A percentile compares a stretch with the other conserved stretches of the same genome.
phyloP scores from a whole-genome alignment of 2,113 vertebrate species.

The Theristicus caerulescens region DNA sequence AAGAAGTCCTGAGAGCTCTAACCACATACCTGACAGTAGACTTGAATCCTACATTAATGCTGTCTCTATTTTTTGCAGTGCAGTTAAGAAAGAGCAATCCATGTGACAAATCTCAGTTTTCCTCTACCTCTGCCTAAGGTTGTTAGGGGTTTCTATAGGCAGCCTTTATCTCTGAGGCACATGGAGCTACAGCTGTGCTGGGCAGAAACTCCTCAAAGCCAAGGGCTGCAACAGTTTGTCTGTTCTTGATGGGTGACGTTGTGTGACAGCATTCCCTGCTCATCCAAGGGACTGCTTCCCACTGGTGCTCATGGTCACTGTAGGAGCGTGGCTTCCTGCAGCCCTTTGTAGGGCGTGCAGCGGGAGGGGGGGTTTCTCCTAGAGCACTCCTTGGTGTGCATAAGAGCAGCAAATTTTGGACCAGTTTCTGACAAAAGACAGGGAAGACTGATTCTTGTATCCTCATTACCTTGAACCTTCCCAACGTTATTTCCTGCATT shows the following conservation, averaged over 20 bases:
- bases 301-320: rapidly evolving
- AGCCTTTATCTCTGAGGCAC: neutral
- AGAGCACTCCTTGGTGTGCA: neutral
- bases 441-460: neutral
- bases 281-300: neutral
- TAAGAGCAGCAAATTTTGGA: neutral
- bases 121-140: neutral
- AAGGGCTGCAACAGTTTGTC: neutral
- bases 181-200: neutral
- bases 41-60: neutral
- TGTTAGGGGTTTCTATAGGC: neutral
- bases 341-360: neutral
- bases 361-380: neutral
- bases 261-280: neutral
- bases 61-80: neutral
- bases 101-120: neutral
- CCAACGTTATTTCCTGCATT: neutral
- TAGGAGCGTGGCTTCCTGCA: neutral
- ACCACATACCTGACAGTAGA: neutral
- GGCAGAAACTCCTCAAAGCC: neutral
- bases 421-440: neutral
- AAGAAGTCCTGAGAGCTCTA: neutral
- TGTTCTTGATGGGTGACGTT: neutral
- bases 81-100: neutral
- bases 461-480: neutral